Conservation (phyloP, 23 tunicate genomes). For the Diplosoma virens region DNA sequence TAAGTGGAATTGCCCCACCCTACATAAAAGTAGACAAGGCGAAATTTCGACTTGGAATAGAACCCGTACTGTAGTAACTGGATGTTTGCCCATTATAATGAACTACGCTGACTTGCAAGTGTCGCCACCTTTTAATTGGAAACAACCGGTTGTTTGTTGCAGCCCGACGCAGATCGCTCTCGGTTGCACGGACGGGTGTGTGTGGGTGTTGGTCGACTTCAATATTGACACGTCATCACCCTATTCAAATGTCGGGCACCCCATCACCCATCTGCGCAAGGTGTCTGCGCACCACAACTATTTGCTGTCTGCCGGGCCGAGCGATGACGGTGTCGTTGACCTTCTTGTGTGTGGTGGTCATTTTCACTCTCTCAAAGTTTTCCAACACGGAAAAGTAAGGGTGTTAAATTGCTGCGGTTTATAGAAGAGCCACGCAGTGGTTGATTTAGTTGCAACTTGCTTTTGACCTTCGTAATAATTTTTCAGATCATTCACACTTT, state of each 20-base stretch:
- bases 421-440: neutral
- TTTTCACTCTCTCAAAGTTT: conserved; percentile 46
- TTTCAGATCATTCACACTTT: conserved; percentile 41
- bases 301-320: neutral
- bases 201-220: conserved; percentile 75
- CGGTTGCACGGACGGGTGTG: conserved; percentile 76
- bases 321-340: conserved; percentile 42
- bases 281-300: conserved; percentile 28
- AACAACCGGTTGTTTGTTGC: no score
- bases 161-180: conserved; percentile 81
- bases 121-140: no score
- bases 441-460: neutral
- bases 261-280: conserved; percentile 59
- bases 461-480: neutral
- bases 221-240: conserved; percentile 29
- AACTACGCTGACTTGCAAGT: no score
- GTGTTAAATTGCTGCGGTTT: neutral
- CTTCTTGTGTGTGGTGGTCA: conserved; percentile 72
- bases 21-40: no score
- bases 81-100: no score
- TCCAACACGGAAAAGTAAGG: conserved; percentile 76
- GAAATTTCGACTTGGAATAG: no score
- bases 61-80: no score
- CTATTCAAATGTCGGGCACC: conserved; percentile 73
- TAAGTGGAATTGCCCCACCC: no score